phyloP scores from a whole-genome alignment of 2,113 vertebrate species.

The Ovis aries region ARS-UI_Ramb_v3.0 NC_056074.1:30078001-30078500 shows the following conservation, averaged over 20 bases:
- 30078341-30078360: not conserved
- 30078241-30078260: not conserved
- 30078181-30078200: conserved; percentile 1
- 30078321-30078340: not conserved
- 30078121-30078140: conserved; percentile 35
- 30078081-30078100: conserved; percentile 49
- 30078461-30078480: conserved; percentile 59
- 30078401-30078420: not conserved
- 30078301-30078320: not conserved
- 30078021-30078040: not conserved
- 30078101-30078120: conserved; percentile 44
- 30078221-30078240: conserved; percentile 21
- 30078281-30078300: not conserved
- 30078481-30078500: conserved; percentile 46
- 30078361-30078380: not conserved
- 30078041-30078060: conserved; percentile 36
- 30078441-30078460: not conserved
- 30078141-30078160: conserved; percentile 52
- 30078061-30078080: conserved; percentile 47
- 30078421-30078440: not conserved
- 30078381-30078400: not conserved
- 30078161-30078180: conserved; percentile 42
- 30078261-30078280: not conserved
- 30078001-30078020: not conserved
- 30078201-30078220: not conserved